Evolutionary conservation across 1,140 invertebrate species (phyloP).

Genomic region (Drosophila subpulchrella): DNA sequence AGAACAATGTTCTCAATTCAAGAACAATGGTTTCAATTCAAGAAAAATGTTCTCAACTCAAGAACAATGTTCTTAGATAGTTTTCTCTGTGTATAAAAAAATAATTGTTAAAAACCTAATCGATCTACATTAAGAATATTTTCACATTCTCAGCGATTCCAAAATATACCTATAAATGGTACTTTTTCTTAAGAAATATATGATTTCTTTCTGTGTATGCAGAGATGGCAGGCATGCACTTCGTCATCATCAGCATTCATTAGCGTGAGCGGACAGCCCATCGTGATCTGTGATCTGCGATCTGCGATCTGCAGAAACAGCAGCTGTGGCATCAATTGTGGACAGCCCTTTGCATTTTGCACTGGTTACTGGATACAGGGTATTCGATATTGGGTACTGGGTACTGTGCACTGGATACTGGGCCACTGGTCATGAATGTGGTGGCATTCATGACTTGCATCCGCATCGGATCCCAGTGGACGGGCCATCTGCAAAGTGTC

Average conservation of each 20-base stretch:
- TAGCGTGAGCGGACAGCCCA: constrained; percentile 75
- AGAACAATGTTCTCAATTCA: too few species aligned
- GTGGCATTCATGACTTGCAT: constrained; percentile 48
- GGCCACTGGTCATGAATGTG: constrained; percentile 52
- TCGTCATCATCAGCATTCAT: constrained; percentile 78
- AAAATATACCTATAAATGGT: background rate
- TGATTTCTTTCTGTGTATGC: constrained; percentile 5
- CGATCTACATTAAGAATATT: too few species aligned
- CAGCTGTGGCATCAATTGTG: constrained; percentile 39
- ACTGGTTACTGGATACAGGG: background rate
- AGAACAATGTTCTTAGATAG: too few species aligned
- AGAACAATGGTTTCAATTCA: too few species aligned
- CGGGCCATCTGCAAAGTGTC: constrained; percentile 30
- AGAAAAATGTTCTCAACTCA: too few species aligned
- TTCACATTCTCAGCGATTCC: rapidly evolving
- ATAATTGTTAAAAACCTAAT: too few species aligned
- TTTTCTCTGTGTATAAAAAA: too few species aligned
- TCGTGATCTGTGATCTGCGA: constrained; percentile 68
- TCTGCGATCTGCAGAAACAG: constrained; percentile 28
- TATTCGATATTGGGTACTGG: background rate
- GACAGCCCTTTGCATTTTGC: constrained; percentile 40
- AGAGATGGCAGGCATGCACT: constrained; percentile 36
- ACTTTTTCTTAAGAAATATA: background rate
- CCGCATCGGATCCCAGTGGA: constrained; percentile 24
- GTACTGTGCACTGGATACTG: constrained; percentile 11